These are phyloP conservation scores for Enteromius fasciolatus DNA, from an alignment of 2,797 vertebrate species.

Conservation along the genomic window DNA sequence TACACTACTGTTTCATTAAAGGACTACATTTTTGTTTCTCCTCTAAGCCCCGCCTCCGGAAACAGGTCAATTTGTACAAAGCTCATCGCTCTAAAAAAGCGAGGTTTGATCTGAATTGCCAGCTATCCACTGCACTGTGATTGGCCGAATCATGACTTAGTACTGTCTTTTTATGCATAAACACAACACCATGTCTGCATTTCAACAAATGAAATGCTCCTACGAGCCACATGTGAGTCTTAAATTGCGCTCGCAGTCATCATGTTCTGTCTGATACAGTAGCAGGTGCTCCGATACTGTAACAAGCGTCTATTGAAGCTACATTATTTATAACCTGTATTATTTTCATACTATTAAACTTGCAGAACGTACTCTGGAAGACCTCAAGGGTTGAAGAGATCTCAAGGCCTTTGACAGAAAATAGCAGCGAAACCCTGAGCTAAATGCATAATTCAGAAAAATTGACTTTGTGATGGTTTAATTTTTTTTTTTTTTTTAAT, in stretches of 20 bases:
- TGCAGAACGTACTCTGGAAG: conserved; percentile 46
- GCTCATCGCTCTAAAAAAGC: too few species aligned
- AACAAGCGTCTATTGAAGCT: conserved; percentile 60
- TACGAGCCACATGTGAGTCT: conserved; percentile 23
- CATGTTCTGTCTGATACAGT: conserved; percentile 63
- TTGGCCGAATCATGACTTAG: too few species aligned
- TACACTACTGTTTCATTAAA: too few species aligned
- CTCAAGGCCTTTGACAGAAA: conserved; percentile 68
- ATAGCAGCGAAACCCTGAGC: conserved; percentile 32
- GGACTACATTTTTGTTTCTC: too few species aligned
- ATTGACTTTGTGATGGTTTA: neutral
- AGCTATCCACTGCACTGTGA: too few species aligned
- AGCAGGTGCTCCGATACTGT: conserved; percentile 54
- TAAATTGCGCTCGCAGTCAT: conserved; percentile 52
- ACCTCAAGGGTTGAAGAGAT: conserved; percentile 60
- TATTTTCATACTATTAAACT: conserved; percentile 70
- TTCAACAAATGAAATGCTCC: neutral
- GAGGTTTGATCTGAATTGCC: too few species aligned
- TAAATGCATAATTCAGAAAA: conserved; percentile 8
- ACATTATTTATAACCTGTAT: conserved; percentile 74
- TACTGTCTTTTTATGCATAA: too few species aligned
- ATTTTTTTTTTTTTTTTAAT: neutral
- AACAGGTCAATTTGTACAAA: too few species aligned
- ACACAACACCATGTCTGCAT: too few species aligned
- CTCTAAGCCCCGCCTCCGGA: too few species aligned